Conservation (phyloP, 2,797 vertebrate genomes). For the Gouania willdenowi region DNA sequence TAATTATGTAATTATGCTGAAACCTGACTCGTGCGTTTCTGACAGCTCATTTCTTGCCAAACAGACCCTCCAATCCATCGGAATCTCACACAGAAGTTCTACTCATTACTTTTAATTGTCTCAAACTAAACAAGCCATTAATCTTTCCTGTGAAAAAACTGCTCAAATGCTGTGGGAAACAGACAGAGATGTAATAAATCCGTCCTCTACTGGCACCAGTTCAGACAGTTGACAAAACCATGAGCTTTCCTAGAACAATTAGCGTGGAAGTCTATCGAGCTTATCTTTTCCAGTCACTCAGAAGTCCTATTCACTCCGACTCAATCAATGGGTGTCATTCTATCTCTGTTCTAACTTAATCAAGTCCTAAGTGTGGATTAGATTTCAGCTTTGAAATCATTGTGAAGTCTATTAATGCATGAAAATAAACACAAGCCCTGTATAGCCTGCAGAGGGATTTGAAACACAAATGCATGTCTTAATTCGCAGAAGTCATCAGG, state of each 20-base stretch:
- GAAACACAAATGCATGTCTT: conserved; percentile 5
- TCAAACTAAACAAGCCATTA: conserved; percentile 49
- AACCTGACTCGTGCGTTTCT: conserved; percentile 38
- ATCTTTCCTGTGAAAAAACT: conserved; percentile 57
- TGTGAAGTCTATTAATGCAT: neutral
- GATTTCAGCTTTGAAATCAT: conserved; percentile 9
- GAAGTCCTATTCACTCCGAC: conserved; percentile 42
- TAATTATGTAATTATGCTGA: no score
- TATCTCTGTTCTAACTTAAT: conserved; percentile 30
- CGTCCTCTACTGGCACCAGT: conserved; percentile 39
- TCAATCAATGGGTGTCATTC: conserved; percentile 39
- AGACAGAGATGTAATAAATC: conserved; percentile 56
- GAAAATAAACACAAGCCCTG: neutral
- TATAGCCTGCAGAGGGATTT: neutral
- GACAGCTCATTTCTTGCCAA: no score
- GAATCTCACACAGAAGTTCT: conserved; percentile 38
- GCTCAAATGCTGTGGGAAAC: conserved; percentile 56
- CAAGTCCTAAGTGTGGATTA: conserved; percentile 22
- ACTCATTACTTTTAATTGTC: conserved; percentile 40
- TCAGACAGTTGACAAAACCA: conserved; percentile 55
- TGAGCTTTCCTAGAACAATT: conserved; percentile 63
- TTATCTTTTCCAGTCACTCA: conserved; percentile 51
- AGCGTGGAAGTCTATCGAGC: conserved; percentile 43
- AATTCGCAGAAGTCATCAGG: conserved; percentile 11
- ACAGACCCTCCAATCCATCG: conserved; percentile 43